Conservation (phyloP, 1,140 invertebrate species). For the Lepidurus apus region DNA sequence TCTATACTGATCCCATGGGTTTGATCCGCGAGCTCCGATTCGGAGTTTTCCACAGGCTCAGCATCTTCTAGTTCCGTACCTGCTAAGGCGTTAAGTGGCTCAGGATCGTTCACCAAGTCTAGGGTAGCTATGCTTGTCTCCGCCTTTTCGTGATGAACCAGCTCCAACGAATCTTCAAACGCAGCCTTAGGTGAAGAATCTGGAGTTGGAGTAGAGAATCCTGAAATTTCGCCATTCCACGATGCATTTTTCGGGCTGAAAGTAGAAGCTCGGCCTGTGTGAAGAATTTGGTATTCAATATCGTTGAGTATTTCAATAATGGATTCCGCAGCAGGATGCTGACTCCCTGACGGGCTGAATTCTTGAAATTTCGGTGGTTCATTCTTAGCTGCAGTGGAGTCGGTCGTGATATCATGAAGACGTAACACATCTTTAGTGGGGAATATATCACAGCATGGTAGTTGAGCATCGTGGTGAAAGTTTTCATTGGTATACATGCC, state of each 20-base stretch:
- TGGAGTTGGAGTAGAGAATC: neutral
- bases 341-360: neutral
- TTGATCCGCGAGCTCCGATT: neutral
- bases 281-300: constrained; percentile 31
- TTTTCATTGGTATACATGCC: constrained; percentile 1
- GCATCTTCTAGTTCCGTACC: neutral
- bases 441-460: constrained; percentile 14
- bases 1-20: neutral
- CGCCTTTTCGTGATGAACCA: neutral
- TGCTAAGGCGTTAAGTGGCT: neutral
- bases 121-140: neutral
- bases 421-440: neutral
- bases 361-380: neutral
- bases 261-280: constrained; percentile 6
- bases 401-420: neutral
- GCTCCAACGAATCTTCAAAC: neutral
- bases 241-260: neutral
- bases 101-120: neutral
- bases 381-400: neutral
- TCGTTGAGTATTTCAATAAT: constrained; percentile 30
- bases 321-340: neutral
- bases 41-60: neutral
- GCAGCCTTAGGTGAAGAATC: neutral
- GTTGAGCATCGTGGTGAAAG: neutral
- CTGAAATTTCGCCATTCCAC: neutral